These are phyloP conservation scores for Neodiprion lecontei DNA, from an alignment of 1,140 invertebrate genomes.

Conservation along the genomic window DNA sequence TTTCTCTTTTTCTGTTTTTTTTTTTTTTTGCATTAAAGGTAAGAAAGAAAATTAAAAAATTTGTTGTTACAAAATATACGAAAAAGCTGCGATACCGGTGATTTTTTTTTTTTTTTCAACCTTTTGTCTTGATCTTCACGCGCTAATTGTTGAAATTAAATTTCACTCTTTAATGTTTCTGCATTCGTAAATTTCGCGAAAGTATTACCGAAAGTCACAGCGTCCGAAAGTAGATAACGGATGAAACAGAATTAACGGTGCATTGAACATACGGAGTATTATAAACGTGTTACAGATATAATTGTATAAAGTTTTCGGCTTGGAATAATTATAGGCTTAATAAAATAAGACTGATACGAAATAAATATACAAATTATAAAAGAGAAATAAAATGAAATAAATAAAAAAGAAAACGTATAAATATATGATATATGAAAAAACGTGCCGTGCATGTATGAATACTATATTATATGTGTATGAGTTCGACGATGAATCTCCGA, in stretches of 20 bases:
- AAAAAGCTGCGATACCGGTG: no score
- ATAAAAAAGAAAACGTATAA: neutral
- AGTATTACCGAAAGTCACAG: neutral
- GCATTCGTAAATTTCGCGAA: no score
- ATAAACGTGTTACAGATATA: neutral
- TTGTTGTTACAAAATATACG: no score
- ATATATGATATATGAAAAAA: no score
- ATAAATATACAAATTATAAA: constrained; percentile 6
- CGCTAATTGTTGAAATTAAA: no score
- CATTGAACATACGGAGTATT: neutral
- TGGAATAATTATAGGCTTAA: constrained; percentile 1
- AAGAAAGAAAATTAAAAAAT: no score
- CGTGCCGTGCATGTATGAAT: no score
- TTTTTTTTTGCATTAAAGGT: no score
- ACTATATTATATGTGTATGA: constrained; percentile 31
- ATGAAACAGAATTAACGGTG: neutral
- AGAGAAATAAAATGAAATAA: neutral
- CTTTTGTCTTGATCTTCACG: no score
- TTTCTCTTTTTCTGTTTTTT: no score
- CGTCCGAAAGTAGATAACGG: neutral
- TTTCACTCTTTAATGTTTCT: no score
- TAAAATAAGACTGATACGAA: constrained; percentile 3
- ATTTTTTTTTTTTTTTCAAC: no score
- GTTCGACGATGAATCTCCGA: constrained; percentile 30
- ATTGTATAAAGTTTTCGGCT: constrained; percentile 5